Conservation (phyloP, 2,888 invertebrate genomes). For the Chymomyza fuscimana region DNA sequence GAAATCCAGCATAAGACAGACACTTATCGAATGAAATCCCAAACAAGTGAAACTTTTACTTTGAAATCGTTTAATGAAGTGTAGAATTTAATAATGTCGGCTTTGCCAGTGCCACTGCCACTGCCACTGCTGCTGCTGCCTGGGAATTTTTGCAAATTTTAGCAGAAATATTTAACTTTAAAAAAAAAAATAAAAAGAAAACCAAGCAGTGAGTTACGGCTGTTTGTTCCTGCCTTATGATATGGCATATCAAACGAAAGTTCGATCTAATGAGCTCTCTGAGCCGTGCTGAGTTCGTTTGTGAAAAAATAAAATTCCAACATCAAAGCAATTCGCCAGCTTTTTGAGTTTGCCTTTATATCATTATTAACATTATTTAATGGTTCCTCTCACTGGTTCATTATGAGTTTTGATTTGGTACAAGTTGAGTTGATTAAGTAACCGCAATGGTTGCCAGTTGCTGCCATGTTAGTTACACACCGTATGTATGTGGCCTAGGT, state of each 20-base stretch:
- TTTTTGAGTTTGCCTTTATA: background rate
- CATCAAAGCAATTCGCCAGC: conserved; percentile 36
- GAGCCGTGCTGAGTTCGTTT: background rate
- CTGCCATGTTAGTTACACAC: background rate
- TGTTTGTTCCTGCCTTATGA: conserved; percentile 14
- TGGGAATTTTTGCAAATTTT: conserved; percentile 63
- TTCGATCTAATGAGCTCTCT: background rate
- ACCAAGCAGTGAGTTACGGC: conserved; percentile 10
- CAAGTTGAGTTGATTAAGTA: background rate
- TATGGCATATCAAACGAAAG: background rate
- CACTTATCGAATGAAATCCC: background rate
- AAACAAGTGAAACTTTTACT: conserved; percentile 28
- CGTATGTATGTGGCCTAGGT: no score
- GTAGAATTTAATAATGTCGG: conserved; percentile 60
- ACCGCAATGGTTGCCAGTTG: background rate
- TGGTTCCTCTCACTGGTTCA: background rate
- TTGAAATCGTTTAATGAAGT: conserved; percentile 69
- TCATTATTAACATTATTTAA: background rate
- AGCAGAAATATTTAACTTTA: conserved; percentile 43
- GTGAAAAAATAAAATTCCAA: background rate
- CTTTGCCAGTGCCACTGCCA: no score
- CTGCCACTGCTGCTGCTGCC: conserved; percentile 18
- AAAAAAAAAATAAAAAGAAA: conserved; percentile 1
- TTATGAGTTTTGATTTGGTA: background rate
- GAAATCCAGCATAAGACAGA: background rate